These are phyloP conservation scores for Mus caroli DNA, from an alignment of 2,797 vertebrate species.

Conservation along the genomic window DNA sequence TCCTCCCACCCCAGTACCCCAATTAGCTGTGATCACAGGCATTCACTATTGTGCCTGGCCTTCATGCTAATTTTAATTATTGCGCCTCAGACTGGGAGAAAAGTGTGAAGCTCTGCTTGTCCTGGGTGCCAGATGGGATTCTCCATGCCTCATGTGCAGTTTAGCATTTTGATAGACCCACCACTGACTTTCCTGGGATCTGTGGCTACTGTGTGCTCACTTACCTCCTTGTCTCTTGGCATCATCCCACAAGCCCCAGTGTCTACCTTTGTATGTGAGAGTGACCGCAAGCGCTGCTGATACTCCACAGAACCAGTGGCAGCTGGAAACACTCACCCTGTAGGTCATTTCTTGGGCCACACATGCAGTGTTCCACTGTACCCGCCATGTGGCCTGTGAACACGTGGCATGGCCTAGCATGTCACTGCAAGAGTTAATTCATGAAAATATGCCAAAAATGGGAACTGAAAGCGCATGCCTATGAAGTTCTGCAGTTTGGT, in stretches of 20 bases:
- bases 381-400: background rate
- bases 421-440: constrained; percentile 84
- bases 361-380: background rate
- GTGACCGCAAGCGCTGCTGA: accelerated
- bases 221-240: background rate
- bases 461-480: constrained; percentile 85
- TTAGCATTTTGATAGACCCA: background rate
- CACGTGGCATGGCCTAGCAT: accelerated
- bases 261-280: background rate
- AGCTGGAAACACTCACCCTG: background rate
- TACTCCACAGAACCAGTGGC: accelerated
- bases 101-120: background rate
- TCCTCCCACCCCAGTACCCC: background rate
- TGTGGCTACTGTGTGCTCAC: background rate
- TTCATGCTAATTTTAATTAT: background rate
- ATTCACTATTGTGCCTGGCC: background rate
- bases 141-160: accelerated
- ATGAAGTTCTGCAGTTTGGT: constrained; percentile 71
- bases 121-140: background rate
- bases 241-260: accelerated
- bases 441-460: constrained; percentile 80
- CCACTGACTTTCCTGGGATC: background rate
- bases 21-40: background rate
- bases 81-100: background rate
- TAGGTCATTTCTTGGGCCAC: background rate